These are phyloP conservation scores for Chlorodrepanis virens DNA, from an alignment of 2,113 vertebrate species.

Conservation along the genomic window DNA sequence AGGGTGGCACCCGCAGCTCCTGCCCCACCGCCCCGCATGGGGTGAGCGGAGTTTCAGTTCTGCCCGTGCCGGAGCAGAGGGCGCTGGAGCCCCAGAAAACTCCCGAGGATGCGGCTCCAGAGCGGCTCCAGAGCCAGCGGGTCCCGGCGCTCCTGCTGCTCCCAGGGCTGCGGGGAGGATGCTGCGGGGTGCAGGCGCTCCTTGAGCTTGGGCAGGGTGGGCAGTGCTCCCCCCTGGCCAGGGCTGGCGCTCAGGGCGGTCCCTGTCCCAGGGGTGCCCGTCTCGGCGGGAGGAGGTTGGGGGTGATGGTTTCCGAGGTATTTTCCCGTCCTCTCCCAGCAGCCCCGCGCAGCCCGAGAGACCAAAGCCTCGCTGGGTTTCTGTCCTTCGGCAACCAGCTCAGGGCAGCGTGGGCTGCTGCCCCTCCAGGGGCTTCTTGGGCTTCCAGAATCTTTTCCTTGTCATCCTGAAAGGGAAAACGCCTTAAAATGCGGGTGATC, in stretches of 20 bases:
- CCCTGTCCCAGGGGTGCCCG: not conserved
- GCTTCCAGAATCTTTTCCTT: not conserved
- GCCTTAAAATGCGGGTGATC: not conserved
- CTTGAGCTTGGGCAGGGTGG: rapidly evolving
- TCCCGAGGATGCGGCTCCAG: not conserved
- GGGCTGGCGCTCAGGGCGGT: not conserved
- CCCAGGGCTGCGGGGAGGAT: rapidly evolving
- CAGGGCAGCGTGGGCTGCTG: rapidly evolving
- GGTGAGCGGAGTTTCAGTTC: not conserved
- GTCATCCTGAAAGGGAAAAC: not conserved
- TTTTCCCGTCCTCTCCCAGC: not conserved
- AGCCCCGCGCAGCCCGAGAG: not conserved
- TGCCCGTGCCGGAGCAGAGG: constrained; percentile 42
- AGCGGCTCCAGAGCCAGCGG: not conserved
- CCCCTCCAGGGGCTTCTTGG: rapidly evolving
- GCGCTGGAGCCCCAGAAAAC: constrained; percentile 42
- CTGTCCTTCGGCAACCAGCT: not conserved
- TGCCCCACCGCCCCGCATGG: not conserved
- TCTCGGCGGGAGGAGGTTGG: rapidly evolving
- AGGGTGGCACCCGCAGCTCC: not conserved
- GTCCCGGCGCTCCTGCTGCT: not conserved
- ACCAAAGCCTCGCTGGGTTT: not conserved
- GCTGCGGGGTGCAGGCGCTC: not conserved
- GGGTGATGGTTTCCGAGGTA: not conserved
- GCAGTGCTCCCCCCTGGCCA: rapidly evolving